Percentiles rank a stretch among this genome's conserved stretches.
These are phyloP conservation scores for Diaprepes abbreviatus DNA, from an alignment of 2,888 invertebrate genomes.

Conservation along the genomic window DNA sequence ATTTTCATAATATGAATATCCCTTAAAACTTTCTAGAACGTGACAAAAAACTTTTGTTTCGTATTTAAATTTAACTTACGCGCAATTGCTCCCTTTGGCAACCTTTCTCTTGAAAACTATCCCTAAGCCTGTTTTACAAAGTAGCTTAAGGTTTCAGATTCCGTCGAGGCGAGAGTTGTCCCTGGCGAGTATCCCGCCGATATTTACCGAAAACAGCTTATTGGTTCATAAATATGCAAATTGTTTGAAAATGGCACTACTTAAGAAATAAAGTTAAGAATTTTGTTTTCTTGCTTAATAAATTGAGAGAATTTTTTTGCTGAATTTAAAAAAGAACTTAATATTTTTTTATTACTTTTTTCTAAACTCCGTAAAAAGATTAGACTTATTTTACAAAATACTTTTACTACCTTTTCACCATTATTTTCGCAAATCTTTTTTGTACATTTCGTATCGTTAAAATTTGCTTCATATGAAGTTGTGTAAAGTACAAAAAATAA, in stretches of 20 bases:
- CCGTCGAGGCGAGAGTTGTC: neutral
- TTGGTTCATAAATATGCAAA: constrained; percentile 18
- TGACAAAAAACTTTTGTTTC: neutral
- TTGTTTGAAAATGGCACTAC: neutral
- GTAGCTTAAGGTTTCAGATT: constrained; percentile 9
- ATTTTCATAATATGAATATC: too few relatives aligned
- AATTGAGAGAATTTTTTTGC: too few relatives aligned
- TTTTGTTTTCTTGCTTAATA: too few relatives aligned
- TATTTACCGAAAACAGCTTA: constrained; percentile 4
- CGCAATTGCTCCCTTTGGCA: neutral
- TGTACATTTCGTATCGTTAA: too few relatives aligned
- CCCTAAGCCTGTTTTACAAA: neutral
- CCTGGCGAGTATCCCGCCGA: neutral
- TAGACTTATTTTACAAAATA: too few relatives aligned
- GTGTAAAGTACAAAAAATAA: too few relatives aligned
- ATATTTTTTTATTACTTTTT: too few relatives aligned
- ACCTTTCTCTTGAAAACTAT: neutral
- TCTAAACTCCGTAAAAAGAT: too few relatives aligned
- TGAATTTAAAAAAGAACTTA: too few relatives aligned
- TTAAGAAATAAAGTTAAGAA: neutral
- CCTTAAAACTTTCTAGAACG: neutral
- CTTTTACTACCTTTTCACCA: too few relatives aligned
- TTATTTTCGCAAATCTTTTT: too few relatives aligned
- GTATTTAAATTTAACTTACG: neutral
- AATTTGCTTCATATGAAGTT: too few relatives aligned